Percentiles rank a stretch among this genome's conserved stretches.
Evolutionary conservation across 2,888 invertebrate species (phyloP).

Genomic region (Philaethria dido): DNA sequence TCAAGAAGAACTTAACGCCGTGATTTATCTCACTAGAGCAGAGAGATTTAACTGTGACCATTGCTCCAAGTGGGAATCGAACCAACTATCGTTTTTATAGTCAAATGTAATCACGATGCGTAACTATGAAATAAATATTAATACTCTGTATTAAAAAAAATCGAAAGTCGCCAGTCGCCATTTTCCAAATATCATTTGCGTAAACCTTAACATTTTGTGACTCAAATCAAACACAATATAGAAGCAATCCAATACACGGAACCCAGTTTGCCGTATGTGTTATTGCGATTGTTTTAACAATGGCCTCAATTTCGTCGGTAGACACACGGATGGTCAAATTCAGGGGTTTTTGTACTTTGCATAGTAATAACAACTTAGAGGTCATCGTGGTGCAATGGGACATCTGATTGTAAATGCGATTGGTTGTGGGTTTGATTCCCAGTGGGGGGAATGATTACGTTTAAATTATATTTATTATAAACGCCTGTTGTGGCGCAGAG

Average conservation of each 20-base stretch:
- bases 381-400: neutral
- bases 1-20: too few relatives aligned
- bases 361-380: neutral
- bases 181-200: constrained; percentile 11
- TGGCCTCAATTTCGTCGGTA: constrained; percentile 7
- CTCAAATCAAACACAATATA: constrained; percentile 4
- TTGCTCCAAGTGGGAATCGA: too few relatives aligned
- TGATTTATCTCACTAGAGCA: too few relatives aligned
- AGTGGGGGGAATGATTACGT: too few relatives aligned
- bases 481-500: too few relatives aligned
- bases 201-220: constrained; percentile 14
- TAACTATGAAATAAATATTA: too few relatives aligned
- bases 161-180: neutral
- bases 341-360: neutral
- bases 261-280: constrained; percentile 11
- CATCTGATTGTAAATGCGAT: neutral
- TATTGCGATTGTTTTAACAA: constrained; percentile 19
- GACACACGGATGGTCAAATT: constrained; percentile 4
- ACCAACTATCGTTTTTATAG: too few relatives aligned
- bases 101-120: too few relatives aligned
- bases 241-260: constrained; percentile 5
- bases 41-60: too few relatives aligned
- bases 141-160: neutral
- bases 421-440: too few relatives aligned
- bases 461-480: too few relatives aligned